Conservation (phyloP, 2,888 invertebrate genomes). For the Netelia fuscicornis region DNA sequence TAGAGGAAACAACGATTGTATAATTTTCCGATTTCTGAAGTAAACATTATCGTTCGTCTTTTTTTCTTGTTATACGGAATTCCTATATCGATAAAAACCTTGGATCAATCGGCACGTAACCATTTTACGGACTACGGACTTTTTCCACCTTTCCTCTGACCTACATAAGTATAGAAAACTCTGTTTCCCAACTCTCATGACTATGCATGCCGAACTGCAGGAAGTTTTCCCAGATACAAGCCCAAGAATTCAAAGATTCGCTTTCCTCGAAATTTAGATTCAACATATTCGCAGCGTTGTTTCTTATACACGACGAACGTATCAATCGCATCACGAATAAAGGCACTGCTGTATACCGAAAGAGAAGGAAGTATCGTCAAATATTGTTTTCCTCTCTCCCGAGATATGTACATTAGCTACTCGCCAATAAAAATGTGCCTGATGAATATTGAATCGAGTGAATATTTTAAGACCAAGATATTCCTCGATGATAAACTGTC, state of each 20-base stretch:
- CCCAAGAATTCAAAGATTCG: constrained; percentile 29
- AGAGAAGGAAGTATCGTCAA: background rate
- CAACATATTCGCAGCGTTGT: constrained; percentile 20
- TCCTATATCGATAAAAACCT: background rate
- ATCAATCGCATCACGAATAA: constrained; percentile 40
- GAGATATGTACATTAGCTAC: constrained; percentile 27
- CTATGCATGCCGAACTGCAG: constrained; percentile 13
- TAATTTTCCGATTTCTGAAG: too few relatives aligned
- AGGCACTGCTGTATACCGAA: constrained; percentile 31
- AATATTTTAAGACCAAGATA: constrained; percentile 51
- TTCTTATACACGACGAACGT: constrained; percentile 43
- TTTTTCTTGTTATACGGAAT: too few relatives aligned
- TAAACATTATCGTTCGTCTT: too few relatives aligned
- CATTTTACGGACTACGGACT: background rate
- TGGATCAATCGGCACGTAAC: background rate
- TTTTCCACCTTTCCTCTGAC: background rate
- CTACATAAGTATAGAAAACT: background rate
- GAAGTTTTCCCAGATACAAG: background rate
- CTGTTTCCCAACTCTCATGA: constrained; percentile 30
- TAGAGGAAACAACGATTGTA: too few relatives aligned
- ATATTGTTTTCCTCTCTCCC: constrained; percentile 35
- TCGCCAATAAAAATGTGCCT: background rate
- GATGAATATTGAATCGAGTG: constrained; percentile 49
- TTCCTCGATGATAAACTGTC: constrained; percentile 34
- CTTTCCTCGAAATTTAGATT: constrained; percentile 48